Percentiles rank a stretch among this genome's conserved stretches.
Evolutionary conservation across 2,113 vertebrate species (phyloP).

Genomic region (Pollimyrus isidori): DNA sequence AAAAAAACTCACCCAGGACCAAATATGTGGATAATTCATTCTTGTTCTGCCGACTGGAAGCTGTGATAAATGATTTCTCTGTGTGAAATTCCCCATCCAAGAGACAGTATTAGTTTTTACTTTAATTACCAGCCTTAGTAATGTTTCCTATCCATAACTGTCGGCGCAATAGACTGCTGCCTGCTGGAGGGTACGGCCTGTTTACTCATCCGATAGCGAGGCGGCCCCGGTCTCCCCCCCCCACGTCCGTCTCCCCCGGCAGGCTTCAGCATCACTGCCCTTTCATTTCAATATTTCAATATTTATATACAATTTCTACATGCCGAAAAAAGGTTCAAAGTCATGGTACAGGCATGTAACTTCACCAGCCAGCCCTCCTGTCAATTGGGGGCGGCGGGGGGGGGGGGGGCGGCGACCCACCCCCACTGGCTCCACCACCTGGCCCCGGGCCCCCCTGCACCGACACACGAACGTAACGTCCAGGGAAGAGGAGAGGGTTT

Average conservation of each 20-base stretch:
- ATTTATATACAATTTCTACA: conserved; percentile 77
- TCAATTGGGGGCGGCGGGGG: not conserved
- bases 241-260: conserved; percentile 55
- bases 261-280: conserved; percentile 56
- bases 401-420: too few species aligned
- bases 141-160: conserved; percentile 99
- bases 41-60: conserved; percentile 68
- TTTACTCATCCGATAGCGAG: conserved; percentile 86
- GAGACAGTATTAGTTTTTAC: conserved; percentile 95
- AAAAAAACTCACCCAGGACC: conserved; percentile 38
- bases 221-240: conserved; percentile 66
- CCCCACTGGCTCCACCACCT: conserved; percentile 8
- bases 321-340: conserved; percentile 79
- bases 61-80: conserved; percentile 87
- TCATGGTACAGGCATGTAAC: conserved; percentile 81
- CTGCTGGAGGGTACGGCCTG: conserved; percentile 88
- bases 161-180: conserved; percentile 82
- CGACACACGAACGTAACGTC: not conserved
- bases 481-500: not conserved
- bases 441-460: not conserved
- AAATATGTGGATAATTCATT: conserved; percentile 80
- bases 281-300: conserved; percentile 98
- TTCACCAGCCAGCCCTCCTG: conserved; percentile 50
- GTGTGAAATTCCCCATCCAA: conserved; percentile 80
- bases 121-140: conserved; percentile 94